These are phyloP conservation scores for Trissoscelio sp. DNA, from an alignment of 2,888 invertebrate genomes.

Conservation along the genomic window DNA sequence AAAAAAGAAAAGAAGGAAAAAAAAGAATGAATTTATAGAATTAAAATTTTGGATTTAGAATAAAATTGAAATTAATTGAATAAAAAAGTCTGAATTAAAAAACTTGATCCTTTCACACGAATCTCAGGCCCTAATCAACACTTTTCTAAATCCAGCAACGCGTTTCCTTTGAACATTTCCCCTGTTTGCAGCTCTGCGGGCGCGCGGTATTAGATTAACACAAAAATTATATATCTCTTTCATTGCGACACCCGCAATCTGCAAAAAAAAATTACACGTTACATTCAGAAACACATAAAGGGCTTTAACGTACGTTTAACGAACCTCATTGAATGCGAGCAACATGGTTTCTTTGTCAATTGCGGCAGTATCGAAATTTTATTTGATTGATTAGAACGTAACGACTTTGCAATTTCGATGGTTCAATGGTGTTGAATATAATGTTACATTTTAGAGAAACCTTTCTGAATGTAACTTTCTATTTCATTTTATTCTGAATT, in stretches of 20 bases:
- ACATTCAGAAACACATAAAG: constrained; percentile 52
- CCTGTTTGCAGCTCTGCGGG: constrained; percentile 60
- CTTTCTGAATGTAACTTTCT: too few species aligned
- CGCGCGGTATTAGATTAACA: constrained; percentile 61
- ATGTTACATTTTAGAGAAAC: not conserved
- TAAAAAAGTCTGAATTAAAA: constrained; percentile 9
- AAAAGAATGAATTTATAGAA: too few species aligned
- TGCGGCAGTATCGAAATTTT: constrained; percentile 48
- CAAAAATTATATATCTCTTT: constrained; percentile 63
- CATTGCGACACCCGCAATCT: constrained; percentile 63
- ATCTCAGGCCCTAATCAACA: constrained; percentile 27
- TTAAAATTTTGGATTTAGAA: too few species aligned
- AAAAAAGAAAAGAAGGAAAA: too few species aligned
- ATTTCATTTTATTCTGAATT: too few species aligned
- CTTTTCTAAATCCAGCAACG: constrained; percentile 29
- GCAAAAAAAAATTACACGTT: constrained; percentile 65
- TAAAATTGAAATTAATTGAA: too few species aligned
- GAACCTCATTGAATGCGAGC: constrained; percentile 58
- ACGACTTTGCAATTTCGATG: constrained; percentile 21
- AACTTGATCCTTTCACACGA: constrained; percentile 50
- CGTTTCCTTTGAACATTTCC: constrained; percentile 46
- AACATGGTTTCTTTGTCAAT: constrained; percentile 53
- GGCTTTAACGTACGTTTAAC: constrained; percentile 63
- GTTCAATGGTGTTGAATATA: constrained; percentile 6
- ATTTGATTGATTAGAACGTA: constrained; percentile 52